Evolutionary conservation across 2,797 vertebrate species (phyloP), one percentile per base, ranked within the genome.

Genomic region (Macropodus opercularis): DNA sequence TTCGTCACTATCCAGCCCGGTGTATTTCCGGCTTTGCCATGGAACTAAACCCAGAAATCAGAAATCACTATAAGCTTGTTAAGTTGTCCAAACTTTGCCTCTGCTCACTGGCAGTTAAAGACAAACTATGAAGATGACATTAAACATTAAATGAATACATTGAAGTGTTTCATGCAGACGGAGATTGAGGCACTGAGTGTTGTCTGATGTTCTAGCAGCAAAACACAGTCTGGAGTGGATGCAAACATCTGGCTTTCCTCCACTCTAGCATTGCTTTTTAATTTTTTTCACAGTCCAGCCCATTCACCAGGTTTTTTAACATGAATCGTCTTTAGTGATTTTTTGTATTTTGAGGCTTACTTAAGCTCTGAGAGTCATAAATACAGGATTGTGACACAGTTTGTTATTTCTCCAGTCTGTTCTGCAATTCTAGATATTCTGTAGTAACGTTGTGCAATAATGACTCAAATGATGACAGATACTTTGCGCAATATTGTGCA

Each of bases 291-390:
- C 57, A 66, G 31, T 63, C 15, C 46, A 51, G 7, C 11, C 7
- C 39, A 54, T 80, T 72, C 48, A 69, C 61, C 52, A 27, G 34
- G 9, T 62, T 61, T 31, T 54, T 62, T 36, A 47, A 59, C 44
- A 68, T 62, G 17, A 81, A 52, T 64, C 32, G 26, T 54, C 55
- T 41, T 60, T 21, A 55, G 58, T 47, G 42, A 29, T 69, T 47
- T 60, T 52, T 54, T 56, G n/a, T n/a, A n/a, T 51, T 23, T 7
- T 75, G 53, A 59, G 34, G 10, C 46, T 61, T 59, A 62, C 34
- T 39, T 53, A 70, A 69, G 48, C 21, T 58, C 29, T 38, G 39
- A n/a, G 21, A 47, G 34, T 35, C 69, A 49, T 60, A 58, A 76
- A 79, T 63, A 67, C 23, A 39, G 34, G 17, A 64, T 46, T 43